Conservation (phyloP, 2,888 invertebrate genomes). For the Drosophila kanekoi region DNA sequence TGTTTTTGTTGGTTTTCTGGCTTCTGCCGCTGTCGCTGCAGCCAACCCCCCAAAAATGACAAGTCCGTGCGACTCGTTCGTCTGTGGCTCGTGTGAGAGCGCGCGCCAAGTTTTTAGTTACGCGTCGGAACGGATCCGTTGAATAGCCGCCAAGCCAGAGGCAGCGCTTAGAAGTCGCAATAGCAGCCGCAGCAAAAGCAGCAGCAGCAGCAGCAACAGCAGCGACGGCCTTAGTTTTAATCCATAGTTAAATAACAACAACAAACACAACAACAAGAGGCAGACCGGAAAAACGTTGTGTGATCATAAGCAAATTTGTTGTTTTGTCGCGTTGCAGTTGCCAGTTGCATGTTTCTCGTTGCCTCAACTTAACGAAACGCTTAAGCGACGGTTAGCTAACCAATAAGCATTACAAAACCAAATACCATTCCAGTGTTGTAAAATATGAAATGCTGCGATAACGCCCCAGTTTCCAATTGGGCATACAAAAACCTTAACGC, state of each 20-base stretch:
- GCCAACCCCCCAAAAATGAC: constrained; percentile 63
- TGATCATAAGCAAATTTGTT: constrained; percentile 45
- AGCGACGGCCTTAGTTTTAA: constrained; percentile 68
- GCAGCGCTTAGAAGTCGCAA: constrained; percentile 73
- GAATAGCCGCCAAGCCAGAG: constrained; percentile 66
- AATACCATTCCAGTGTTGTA: constrained; percentile 27
- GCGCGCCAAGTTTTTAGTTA: constrained; percentile 79
- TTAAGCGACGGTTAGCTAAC: constrained; percentile 36
- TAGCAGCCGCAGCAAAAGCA: constrained; percentile 41
- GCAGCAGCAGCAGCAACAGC: constrained; percentile 32
- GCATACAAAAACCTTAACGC: constrained; percentile 1
- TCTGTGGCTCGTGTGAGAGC: constrained; percentile 79
- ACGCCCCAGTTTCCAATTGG: constrained; percentile 19
- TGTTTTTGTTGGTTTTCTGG: constrained; percentile 25
- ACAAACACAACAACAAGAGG: constrained; percentile 29
- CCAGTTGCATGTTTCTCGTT: constrained; percentile 48
- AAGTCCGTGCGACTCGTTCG: constrained; percentile 62
- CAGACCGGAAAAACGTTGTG: constrained; percentile 59
- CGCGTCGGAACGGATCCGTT: constrained; percentile 80
- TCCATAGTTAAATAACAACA: constrained; percentile 47
- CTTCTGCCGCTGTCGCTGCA: constrained; percentile 45
- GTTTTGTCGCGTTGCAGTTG: constrained; percentile 48
- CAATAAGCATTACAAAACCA: constrained; percentile 22
- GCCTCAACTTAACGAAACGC: constrained; percentile 41
- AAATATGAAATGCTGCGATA: constrained; percentile 13